A percentile compares a stretch with the other conserved stretches of the same genome.
Evolutionary conservation across 2,888 invertebrate species (phyloP).

Genomic region (Cryptosula pallasiana): DNA sequence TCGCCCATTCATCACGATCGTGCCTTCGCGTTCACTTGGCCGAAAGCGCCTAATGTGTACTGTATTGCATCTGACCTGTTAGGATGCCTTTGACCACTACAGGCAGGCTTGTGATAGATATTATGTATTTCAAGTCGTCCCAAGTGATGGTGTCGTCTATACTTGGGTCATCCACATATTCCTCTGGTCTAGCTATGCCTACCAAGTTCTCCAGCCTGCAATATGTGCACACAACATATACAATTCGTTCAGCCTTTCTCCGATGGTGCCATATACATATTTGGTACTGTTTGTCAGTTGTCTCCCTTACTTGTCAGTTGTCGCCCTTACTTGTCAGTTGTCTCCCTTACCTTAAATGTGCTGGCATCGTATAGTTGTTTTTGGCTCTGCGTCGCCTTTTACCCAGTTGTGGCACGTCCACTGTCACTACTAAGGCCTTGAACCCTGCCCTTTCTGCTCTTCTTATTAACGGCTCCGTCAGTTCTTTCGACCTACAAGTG

Average conservation of each 20-base stretch:
- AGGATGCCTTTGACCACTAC: conserved; percentile 81
- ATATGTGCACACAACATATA: too few relatives aligned
- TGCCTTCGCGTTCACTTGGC: too few relatives aligned
- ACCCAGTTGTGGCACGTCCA: conserved; percentile 79
- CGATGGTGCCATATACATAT: too few relatives aligned
- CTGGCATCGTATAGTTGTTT: conserved; percentile 77
- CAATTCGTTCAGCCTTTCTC: too few relatives aligned
- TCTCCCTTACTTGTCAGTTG: too few relatives aligned
- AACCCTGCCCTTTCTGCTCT: conserved; percentile 74
- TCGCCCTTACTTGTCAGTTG: too few relatives aligned
- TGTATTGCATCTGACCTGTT: conserved; percentile 54
- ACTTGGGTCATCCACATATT: neutral
- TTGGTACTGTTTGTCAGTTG: too few relatives aligned
- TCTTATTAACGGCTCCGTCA: conserved; percentile 60
- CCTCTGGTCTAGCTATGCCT: neutral
- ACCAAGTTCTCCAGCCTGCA: neutral
- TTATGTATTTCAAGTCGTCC: conserved; percentile 82
- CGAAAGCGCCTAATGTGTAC: too few relatives aligned
- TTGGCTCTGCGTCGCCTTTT: conserved; percentile 72
- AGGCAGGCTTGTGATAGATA: conserved; percentile 69
- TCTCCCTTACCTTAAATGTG: conserved; percentile 66
- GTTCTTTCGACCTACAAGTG: neutral
- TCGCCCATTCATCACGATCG: too few relatives aligned
- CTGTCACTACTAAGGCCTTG: conserved; percentile 78
- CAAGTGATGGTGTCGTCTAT: conserved; percentile 63